A percentile compares a stretch with the other conserved stretches of the same genome.
These are phyloP conservation scores for Bilobella aurantiaca DNA, from an alignment of 1,140 invertebrate species.

Conservation along the genomic window DNA sequence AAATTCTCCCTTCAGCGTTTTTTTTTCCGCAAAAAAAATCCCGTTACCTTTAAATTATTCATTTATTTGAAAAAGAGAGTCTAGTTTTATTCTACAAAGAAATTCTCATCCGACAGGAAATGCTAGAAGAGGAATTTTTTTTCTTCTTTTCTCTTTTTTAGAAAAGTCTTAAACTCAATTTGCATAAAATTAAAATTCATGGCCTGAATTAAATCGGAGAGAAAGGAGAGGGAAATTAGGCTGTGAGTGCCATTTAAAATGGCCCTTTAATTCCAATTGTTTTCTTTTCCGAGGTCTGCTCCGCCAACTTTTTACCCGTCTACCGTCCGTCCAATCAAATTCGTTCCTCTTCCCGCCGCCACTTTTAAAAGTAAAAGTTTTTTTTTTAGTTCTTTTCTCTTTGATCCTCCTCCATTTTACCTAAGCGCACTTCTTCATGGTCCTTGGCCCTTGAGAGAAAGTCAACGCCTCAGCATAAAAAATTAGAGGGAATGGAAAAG, in stretches of 20 bases:
- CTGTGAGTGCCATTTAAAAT: not conserved
- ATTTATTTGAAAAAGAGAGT: constrained; percentile 2
- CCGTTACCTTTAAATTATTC: constrained; percentile 1
- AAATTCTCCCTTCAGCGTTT: no score
- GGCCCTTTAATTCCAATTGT: not conserved
- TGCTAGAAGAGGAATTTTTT: not conserved
- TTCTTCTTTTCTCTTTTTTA: not conserved
- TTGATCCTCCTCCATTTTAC: no score
- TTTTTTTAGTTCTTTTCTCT: no score
- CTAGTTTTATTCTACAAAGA: not conserved
- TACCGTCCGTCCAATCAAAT: no score
- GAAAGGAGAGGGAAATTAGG: not conserved
- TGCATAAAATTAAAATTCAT: constrained; percentile 8
- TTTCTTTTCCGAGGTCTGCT: not conserved
- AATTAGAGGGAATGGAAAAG: no score
- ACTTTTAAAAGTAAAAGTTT: no score
- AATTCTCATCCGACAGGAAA: not conserved
- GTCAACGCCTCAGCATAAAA: no score
- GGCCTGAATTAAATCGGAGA: not conserved
- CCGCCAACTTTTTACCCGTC: no score
- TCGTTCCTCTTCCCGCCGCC: no score
- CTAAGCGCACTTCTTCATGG: no score
- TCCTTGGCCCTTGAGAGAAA: no score
- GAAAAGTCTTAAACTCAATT: not conserved
- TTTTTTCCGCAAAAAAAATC: no score